Conservation (phyloP, 1,140 invertebrate species). For the Drosophila orena region DNA sequence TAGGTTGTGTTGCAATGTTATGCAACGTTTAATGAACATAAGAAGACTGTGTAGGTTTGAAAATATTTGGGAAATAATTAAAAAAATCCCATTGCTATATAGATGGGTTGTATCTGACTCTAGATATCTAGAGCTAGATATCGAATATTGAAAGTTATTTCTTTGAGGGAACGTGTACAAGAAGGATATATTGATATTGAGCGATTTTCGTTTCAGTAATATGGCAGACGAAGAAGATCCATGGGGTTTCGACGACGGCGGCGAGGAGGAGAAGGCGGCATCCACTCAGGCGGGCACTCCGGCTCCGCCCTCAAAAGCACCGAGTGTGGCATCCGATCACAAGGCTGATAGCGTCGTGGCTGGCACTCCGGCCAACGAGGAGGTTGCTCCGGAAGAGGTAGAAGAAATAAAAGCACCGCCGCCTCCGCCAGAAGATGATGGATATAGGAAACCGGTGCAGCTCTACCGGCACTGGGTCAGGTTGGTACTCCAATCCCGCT, state of each 20-base stretch:
- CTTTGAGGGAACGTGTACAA: not conserved
- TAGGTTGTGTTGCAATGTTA: not conserved
- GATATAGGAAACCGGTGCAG: constrained; percentile 86
- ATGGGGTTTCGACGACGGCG: constrained; percentile 80
- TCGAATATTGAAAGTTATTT: not conserved
- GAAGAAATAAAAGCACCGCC: constrained; percentile 85
- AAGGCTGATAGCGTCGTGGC: constrained; percentile 75
- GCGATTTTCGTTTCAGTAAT: constrained; percentile 29
- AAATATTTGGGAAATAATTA: not conserved
- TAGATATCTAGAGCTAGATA: not conserved
- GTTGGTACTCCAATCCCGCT: constrained; percentile 68
- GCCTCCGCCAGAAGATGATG: constrained; percentile 86
- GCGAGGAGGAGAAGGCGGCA: constrained; percentile 33
- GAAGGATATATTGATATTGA: not conserved
- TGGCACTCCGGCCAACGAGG: constrained; percentile 64
- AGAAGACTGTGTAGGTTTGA: not conserved
- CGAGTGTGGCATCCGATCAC: constrained; percentile 42
- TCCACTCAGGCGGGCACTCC: constrained; percentile 21
- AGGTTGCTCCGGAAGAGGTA: constrained; percentile 46
- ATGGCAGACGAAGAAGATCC: constrained; percentile 85
- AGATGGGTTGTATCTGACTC: not conserved
- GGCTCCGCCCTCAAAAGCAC: constrained; percentile 34
- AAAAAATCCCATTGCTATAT: not conserved
- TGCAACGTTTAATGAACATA: not conserved
- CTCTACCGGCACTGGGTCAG: constrained; percentile 91